phyloP scores from a whole-genome alignment of 2,888 invertebrate genomes.

The Brachyptera putata region DNA sequence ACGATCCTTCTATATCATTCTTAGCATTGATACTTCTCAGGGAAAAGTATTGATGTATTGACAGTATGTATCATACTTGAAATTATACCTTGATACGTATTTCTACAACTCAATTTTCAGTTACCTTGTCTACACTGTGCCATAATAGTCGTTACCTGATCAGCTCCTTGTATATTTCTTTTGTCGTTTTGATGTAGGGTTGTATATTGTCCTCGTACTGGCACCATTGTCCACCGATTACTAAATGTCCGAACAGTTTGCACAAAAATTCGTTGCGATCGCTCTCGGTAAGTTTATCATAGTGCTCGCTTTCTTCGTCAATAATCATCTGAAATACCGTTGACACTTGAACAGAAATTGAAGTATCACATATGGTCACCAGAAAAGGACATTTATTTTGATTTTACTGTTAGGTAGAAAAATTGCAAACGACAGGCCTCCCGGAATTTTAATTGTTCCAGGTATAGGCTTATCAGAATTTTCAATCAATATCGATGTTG shows the following conservation, averaged over 20 bases:
- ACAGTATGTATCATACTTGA: too few relatives aligned
- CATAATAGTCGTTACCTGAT: slow-evolving; percentile 44
- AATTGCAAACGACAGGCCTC: too few relatives aligned
- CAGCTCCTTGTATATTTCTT: slow-evolving; percentile 53
- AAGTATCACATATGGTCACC: not conserved
- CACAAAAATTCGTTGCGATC: slow-evolving; percentile 55
- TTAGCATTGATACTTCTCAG: too few relatives aligned
- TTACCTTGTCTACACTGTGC: too few relatives aligned
- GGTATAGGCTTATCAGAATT: too few relatives aligned
- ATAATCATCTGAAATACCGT: slow-evolving; percentile 44
- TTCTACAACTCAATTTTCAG: too few relatives aligned
- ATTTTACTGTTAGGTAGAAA: too few relatives aligned
- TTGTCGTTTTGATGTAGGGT: slow-evolving; percentile 51
- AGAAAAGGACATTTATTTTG: not conserved
- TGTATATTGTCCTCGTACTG: slow-evolving; percentile 54
- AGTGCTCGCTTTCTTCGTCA: slow-evolving; percentile 48
- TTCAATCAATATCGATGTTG: too few relatives aligned
- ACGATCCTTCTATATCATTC: too few relatives aligned
- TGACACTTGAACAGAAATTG: slow-evolving; percentile 12
- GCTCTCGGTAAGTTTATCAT: slow-evolving; percentile 44
- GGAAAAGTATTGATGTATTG: too few relatives aligned
- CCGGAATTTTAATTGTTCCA: too few relatives aligned
- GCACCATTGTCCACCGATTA: slow-evolving; percentile 53
- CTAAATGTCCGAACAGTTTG: slow-evolving; percentile 50
- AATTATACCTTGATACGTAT: too few relatives aligned